Evolutionary conservation across 2,113 vertebrate genomes (phyloP).

Genomic region (Trematomus loennbergii): DNA sequence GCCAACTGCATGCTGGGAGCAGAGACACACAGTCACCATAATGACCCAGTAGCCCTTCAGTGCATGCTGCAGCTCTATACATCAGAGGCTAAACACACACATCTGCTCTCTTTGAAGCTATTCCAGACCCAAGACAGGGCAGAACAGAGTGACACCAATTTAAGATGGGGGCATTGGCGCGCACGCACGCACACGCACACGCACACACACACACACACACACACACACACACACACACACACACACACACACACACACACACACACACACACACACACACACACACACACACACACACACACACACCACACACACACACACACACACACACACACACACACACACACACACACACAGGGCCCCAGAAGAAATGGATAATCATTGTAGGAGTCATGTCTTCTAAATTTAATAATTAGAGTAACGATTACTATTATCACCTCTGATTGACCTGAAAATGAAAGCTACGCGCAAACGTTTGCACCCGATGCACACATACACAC

Average conservation of each 20-base stretch:
- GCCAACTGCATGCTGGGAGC: slow-evolving; percentile 75
- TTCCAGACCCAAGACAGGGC: slow-evolving; percentile 27
- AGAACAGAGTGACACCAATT: slow-evolving; percentile 36
- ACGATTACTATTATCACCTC: slow-evolving; percentile 69
- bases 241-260: background rate
- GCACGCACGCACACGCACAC: slow-evolving; percentile 9
- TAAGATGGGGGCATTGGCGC: slow-evolving; percentile 27
- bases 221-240: slow-evolving; percentile 4
- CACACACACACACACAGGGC: slow-evolving; percentile 23
- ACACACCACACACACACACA: slow-evolving; percentile 26
- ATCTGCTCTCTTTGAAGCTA: slow-evolving; percentile 48
- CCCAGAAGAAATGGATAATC: slow-evolving; percentile 58
- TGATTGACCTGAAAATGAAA: slow-evolving; percentile 71
- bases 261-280: slow-evolving; percentile 4
- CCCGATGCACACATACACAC: background rate
- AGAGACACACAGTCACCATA: slow-evolving; percentile 58
- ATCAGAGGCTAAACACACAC: slow-evolving; percentile 65
- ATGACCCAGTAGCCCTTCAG: slow-evolving; percentile 60
- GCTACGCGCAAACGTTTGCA: slow-evolving; percentile 10
- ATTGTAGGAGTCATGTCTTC: slow-evolving; percentile 61
- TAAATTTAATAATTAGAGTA: slow-evolving; percentile 70
- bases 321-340: slow-evolving; percentile 2
- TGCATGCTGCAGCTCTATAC: slow-evolving; percentile 42
- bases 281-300: slow-evolving; percentile 9
- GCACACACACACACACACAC: slow-evolving; percentile 12